A percentile compares a stretch with the other conserved stretches of the same genome.
These are phyloP conservation scores for Chelidonichthys spinosus DNA, from an alignment of 2,797 vertebrate species.

Conservation along the genomic window DNA sequence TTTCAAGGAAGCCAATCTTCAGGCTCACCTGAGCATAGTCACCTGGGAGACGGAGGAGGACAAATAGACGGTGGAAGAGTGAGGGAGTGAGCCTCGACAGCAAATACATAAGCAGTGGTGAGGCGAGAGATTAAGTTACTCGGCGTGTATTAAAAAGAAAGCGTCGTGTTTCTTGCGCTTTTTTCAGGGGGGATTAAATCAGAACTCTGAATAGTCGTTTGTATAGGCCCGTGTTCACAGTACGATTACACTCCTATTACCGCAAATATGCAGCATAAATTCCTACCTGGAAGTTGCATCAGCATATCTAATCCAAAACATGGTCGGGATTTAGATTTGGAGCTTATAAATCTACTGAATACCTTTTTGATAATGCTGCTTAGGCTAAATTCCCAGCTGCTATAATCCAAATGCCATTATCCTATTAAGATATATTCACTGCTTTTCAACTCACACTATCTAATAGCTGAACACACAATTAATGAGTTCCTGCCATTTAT, in stretches of 20 bases:
- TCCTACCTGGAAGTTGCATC: constrained; percentile 79
- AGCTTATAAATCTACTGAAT: constrained; percentile 79
- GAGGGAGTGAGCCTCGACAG: constrained; percentile 4
- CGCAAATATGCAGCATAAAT: constrained; percentile 58
- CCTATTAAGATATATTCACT: constrained; percentile 80
- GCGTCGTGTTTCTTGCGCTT: constrained; percentile 36
- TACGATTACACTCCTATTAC: constrained; percentile 65
- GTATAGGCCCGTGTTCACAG: constrained; percentile 49
- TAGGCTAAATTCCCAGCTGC: constrained; percentile 78
- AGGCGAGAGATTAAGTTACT: constrained; percentile 37
- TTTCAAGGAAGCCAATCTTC: constrained; percentile 92
- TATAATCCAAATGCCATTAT: constrained; percentile 81
- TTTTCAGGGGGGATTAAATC: constrained; percentile 60
- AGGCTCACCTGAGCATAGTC: constrained; percentile 94
- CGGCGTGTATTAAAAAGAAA: constrained; percentile 42
- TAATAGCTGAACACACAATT: constrained; percentile 57
- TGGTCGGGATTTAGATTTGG: constrained; percentile 78
- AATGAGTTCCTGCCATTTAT: constrained; percentile 44
- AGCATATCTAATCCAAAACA: constrained; percentile 78
- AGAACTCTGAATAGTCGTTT: constrained; percentile 55
- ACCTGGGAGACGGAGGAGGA: constrained; percentile 77
- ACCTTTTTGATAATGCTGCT: constrained; percentile 81
- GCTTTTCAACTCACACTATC: constrained; percentile 63
- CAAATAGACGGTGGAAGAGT: neutral
- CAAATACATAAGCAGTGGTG: constrained; percentile 9